Evolutionary conservation across 2,797 vertebrate species (phyloP).

Genomic region (Acanthurus leucopareius): DNA sequence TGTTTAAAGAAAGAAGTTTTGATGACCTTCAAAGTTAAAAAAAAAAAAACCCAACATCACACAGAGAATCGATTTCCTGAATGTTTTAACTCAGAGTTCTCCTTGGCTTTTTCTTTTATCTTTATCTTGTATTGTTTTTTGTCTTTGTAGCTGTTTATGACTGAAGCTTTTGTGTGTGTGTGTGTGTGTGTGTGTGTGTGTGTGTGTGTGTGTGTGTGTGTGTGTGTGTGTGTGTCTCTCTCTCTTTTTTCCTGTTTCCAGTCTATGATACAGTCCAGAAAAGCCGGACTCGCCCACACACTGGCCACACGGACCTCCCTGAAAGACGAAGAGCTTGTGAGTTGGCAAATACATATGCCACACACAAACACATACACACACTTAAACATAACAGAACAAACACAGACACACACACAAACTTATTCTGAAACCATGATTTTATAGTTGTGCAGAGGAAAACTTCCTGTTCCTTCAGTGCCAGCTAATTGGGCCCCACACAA

Average conservation of each 20-base stretch:
- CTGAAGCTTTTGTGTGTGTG: neutral
- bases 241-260: constrained; percentile 61
- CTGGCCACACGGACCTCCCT: constrained; percentile 93
- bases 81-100: neutral
- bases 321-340: constrained; percentile 97
- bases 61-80: neutral
- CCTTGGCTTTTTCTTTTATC: neutral
- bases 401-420: constrained; percentile 14
- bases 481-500: constrained; percentile 20
- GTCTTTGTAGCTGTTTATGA: neutral
- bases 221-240: neutral
- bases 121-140: neutral
- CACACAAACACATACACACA: constrained; percentile 17
- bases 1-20: constrained; percentile 9
- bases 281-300: constrained; percentile 93
- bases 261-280: constrained; percentile 97
- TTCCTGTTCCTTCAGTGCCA: neutral
- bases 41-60: constrained; percentile 14
- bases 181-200: too few species aligned
- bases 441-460: neutral
- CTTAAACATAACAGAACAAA: constrained; percentile 15
- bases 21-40: constrained; percentile 14
- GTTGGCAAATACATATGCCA: constrained; percentile 57
- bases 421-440: neutral
- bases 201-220: neutral